Conservation (phyloP, 2,113 vertebrate species). For the Ciconia stormi region DNA sequence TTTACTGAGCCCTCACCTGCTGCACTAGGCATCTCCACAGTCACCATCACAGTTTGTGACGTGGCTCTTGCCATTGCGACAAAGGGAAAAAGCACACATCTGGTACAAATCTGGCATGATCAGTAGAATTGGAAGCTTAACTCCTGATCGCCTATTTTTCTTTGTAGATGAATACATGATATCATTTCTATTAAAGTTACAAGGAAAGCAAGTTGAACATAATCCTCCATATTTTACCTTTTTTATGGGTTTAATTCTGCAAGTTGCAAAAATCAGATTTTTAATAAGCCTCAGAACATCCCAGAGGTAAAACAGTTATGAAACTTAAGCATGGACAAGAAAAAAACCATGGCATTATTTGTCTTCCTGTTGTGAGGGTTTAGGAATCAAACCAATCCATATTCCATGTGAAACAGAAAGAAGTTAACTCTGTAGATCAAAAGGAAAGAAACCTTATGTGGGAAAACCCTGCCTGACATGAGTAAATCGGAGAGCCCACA, state of each 20-base stretch:
- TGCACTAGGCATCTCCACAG: accelerated
- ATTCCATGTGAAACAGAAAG: not conserved
- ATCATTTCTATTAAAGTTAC: not conserved
- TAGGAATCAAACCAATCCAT: not conserved
- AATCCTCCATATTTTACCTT: not conserved
- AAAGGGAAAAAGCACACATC: not conserved
- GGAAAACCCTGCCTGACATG: not conserved
- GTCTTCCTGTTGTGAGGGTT: not conserved
- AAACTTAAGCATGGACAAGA: not conserved
- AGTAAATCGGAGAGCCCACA: not conserved
- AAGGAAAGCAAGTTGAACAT: not conserved
- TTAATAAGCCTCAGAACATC: not conserved
- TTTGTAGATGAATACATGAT: not conserved
- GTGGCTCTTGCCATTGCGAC: not conserved
- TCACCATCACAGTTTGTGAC: not conserved
- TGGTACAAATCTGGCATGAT: not conserved
- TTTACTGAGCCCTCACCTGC: not conserved
- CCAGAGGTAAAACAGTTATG: not conserved
- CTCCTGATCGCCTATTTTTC: not conserved
- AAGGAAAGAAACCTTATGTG: not conserved
- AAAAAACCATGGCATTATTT: not conserved
- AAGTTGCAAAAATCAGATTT: not conserved
- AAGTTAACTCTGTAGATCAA: not conserved
- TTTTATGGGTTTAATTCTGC: not conserved
- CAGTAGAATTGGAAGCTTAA: not conserved